A percentile compares a stretch with the other conserved stretches of the same genome.
Conservation (phyloP, 2,888 invertebrate species). For the Trisateles emortualis region DNA sequence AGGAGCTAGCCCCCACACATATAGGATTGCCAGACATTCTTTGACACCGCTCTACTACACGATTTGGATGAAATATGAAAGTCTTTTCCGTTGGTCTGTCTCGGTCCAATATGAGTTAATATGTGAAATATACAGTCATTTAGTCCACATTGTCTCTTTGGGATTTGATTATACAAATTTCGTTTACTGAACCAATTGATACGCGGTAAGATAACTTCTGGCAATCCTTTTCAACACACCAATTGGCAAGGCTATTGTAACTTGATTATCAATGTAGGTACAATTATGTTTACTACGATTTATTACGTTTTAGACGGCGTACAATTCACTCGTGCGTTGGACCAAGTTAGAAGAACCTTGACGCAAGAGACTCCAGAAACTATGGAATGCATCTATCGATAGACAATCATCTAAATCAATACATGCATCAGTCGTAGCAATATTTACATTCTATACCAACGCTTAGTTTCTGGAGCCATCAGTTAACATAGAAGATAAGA, state of each 20-base stretch:
- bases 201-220: constrained; percentile 57
- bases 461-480: constrained; percentile 70
- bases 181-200: constrained; percentile 28
- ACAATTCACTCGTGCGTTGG: constrained; percentile 20
- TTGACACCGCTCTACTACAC: constrained; percentile 21
- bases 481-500: constrained; percentile 58
- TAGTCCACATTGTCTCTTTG: constrained; percentile 44
- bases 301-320: neutral
- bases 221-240: constrained; percentile 58
- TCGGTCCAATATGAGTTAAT: constrained; percentile 2
- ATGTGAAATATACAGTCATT: neutral
- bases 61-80: constrained; percentile 28
- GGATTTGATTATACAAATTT: constrained; percentile 24
- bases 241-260: constrained; percentile 64
- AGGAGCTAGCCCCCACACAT: constrained; percentile 67
- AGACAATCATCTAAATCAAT: constrained; percentile 50
- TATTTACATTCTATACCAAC: constrained; percentile 47
- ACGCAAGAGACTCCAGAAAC: constrained; percentile 69
- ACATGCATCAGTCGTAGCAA: constrained; percentile 58
- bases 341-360: constrained; percentile 70
- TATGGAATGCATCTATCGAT: constrained; percentile 52
- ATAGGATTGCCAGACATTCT: constrained; percentile 67
- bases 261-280: constrained; percentile 43
- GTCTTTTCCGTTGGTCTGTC: constrained; percentile 21
- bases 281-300: neutral